These are phyloP conservation scores for Drosophila cyrtoloma DNA, from an alignment of 2,888 invertebrate genomes.

Conservation along the genomic window DNA sequence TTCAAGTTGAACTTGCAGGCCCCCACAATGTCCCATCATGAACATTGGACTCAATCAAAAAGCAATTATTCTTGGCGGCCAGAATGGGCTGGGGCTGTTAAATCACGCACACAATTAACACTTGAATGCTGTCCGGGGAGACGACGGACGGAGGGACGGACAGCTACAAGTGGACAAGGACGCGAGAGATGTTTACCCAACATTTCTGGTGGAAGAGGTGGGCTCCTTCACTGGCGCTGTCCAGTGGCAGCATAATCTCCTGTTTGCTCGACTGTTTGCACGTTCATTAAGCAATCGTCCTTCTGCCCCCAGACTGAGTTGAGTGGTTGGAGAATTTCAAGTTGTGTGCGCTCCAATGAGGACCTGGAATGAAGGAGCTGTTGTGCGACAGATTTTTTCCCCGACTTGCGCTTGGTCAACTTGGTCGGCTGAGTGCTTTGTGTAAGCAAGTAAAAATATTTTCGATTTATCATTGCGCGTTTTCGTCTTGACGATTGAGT, in stretches of 20 bases:
- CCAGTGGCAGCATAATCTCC: slow-evolving; percentile 72
- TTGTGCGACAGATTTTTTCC: slow-evolving; percentile 34
- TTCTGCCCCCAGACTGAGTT: slow-evolving; percentile 2
- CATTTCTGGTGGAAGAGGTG: slow-evolving; percentile 33
- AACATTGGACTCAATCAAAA: slow-evolving; percentile 80
- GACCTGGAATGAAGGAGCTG: slow-evolving; percentile 26
- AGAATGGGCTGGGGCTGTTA: slow-evolving; percentile 43
- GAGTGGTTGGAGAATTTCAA: slow-evolving; percentile 40
- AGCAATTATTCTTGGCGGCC: slow-evolving; percentile 78
- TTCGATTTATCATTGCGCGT: slow-evolving; percentile 77
- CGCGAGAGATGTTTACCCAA: slow-evolving; percentile 66
- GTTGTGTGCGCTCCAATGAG: slow-evolving; percentile 57
- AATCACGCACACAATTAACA: slow-evolving; percentile 80
- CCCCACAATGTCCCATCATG: slow-evolving; percentile 43
- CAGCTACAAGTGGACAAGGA: slow-evolving; percentile 48
- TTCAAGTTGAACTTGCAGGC: slow-evolving; percentile 48
- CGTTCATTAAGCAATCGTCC: slow-evolving; percentile 69
- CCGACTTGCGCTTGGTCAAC: slow-evolving; percentile 22
- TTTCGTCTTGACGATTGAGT: slow-evolving; percentile 57
- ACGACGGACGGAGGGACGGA: background rate
- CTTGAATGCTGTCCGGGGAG: slow-evolving; percentile 52
- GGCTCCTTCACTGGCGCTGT: slow-evolving; percentile 19
- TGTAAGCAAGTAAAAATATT: slow-evolving; percentile 72
- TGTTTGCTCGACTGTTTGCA: slow-evolving; percentile 66
- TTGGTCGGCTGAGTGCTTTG: slow-evolving; percentile 49